Evolutionary conservation across 2,113 vertebrate species (phyloP).

Genomic region (Brienomyrus brachyistius): DNA sequence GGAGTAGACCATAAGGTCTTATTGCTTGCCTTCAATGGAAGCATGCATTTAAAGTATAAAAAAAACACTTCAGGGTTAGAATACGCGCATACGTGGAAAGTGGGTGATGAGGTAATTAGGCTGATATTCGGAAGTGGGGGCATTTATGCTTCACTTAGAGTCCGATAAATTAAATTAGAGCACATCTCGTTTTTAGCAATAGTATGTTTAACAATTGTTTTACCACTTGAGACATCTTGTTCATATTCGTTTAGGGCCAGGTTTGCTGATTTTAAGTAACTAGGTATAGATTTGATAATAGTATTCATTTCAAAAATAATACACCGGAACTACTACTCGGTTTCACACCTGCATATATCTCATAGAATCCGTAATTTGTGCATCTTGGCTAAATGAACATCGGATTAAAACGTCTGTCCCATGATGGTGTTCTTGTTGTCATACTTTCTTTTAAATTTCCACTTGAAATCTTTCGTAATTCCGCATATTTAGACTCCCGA

Average conservation of each 20-base stretch:
- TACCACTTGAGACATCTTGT: not conserved
- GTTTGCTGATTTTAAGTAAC: not conserved
- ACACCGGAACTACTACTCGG: not conserved
- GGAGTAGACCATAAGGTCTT: not conserved
- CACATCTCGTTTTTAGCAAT: not conserved
- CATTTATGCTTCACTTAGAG: not conserved
- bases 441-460: constrained; percentile 3
- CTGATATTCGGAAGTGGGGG: not conserved
- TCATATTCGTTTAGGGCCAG: not conserved
- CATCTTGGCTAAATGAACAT: not conserved
- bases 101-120: not conserved
- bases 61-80: not conserved
- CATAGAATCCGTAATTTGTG: not conserved
- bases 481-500: not conserved
- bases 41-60: not conserved
- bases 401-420: not conserved
- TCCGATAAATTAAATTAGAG: not conserved
- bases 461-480: not conserved
- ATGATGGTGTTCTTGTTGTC: not conserved
- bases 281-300: not conserved
- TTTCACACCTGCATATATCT: not conserved
- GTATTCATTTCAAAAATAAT: not conserved
- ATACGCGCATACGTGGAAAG: not conserved
- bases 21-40: not conserved
- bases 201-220: not conserved